Base-by-base conservation (phyloP, 2,888 invertebrate genomes). In the Abrostola tripartita region DNA sequence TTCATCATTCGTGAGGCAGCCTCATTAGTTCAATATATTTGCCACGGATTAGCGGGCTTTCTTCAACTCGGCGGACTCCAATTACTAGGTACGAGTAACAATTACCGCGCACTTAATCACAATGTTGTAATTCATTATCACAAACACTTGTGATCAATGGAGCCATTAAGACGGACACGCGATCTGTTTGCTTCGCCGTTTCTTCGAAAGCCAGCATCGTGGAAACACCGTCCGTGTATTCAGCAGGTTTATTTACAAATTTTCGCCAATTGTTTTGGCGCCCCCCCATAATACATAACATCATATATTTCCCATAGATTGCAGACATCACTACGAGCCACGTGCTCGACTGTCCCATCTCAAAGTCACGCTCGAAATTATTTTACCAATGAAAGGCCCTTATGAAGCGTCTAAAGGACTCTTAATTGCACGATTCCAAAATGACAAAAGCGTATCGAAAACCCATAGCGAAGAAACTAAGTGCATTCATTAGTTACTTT, bases 81-180 rank as follows among this genome's bases (percentile, higher is more conserved):
- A 67, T 55, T 71, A 66, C 67, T 61, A 42, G 78, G 50, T 63
- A 78, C 75, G 52, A 71, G 65, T 77, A 71, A 78, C 66, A 66
- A 78, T 78, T 72, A 72, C 55, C 63, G 56, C 40, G 41, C 51
- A 50, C 61, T 65, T 73, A 65, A 69, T 72, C 63, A 68, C 50
- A 62, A 64, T 73, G 65, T 66, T 65, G 65, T 70, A 77, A 76
- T 63, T 66, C 53, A 66, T 75, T 67, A 79, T 75, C 69, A 65
- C 67, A 79, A 69, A 80, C 80, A 71, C 68, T 68, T 75, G 78
- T 75, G 58, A 60, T 74, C 74, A 79, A 77, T 79, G 71, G 61
- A 68, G 65, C 67, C 53, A 77, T 79, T 71, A 74, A 74, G 70
- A 60, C 63, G 11, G 74, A 69, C 75, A 79, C 69, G 73, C 72